Evolutionary conservation across 1,140 invertebrate genomes (phyloP).

Genomic region (Latrodectus geometricus): DNA sequence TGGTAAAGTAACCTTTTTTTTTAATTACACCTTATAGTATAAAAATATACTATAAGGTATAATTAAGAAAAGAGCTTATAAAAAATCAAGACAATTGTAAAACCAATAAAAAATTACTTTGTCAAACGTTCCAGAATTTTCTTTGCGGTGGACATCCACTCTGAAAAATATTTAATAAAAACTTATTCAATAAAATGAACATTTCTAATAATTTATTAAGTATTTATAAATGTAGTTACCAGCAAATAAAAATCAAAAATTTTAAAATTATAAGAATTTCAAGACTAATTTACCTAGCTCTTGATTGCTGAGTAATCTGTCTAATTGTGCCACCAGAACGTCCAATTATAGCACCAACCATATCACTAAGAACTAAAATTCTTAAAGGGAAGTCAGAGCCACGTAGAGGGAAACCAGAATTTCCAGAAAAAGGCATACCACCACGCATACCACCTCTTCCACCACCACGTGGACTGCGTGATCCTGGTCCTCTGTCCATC

Average conservation of each 20-base stretch:
- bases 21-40: no score
- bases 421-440: slow-evolving; percentile 62
- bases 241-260: no score
- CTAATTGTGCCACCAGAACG: slow-evolving; percentile 93
- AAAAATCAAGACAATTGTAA: neutral
- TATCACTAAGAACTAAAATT: slow-evolving; percentile 94
- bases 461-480: slow-evolving; percentile 74
- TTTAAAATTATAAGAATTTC: neutral
- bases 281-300: slow-evolving; percentile 75
- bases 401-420: slow-evolving; percentile 66
- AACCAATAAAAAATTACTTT: slow-evolving; percentile 73
- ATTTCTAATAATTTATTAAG: no score
- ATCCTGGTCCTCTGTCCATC: slow-evolving; percentile 75
- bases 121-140: slow-evolving; percentile 91
- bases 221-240: no score
- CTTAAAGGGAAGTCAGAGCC: slow-evolving; percentile 85
- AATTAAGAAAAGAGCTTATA: no score
- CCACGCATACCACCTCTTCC: slow-evolving; percentile 59
- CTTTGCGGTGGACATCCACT: slow-evolving; percentile 94
- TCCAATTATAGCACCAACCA: slow-evolving; percentile 98
- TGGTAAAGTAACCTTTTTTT: no score
- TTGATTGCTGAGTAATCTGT: slow-evolving; percentile 93
- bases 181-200: no score
- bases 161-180: slow-evolving; percentile 69
- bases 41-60: no score